These are phyloP conservation scores for Lerista edwardsae DNA, from an alignment of 2,797 vertebrate genomes.

Conservation along the genomic window DNA sequence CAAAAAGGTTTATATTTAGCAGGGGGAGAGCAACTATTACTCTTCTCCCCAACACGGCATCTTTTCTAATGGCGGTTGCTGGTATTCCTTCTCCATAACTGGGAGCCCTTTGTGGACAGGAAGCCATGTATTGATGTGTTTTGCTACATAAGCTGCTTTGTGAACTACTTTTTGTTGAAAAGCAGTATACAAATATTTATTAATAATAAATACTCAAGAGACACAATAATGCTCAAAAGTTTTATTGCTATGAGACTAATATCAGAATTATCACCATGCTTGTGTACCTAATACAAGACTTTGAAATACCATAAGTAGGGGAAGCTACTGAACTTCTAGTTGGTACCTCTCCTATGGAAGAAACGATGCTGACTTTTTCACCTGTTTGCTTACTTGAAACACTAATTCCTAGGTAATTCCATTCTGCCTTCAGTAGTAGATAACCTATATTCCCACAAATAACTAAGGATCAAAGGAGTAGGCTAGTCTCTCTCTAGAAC, in stretches of 20 bases:
- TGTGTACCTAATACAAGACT: neutral
- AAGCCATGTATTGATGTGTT: no score
- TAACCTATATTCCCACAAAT: neutral
- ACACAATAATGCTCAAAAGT: neutral
- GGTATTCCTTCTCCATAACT: no score
- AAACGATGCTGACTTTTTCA: neutral
- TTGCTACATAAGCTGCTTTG: no score
- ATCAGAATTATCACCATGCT: neutral
- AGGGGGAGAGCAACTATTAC: no score
- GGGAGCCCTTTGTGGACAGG: no score
- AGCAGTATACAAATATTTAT: no score
- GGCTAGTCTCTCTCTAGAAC: neutral
- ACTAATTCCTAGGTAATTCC: neutral
- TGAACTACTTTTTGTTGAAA: no score
- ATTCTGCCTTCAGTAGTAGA: neutral
- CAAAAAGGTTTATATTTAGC: no score
- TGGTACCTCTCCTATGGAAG: neutral
- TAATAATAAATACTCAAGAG: neutral
- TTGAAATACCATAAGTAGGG: neutral
- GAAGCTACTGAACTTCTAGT: neutral
- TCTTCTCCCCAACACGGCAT: no score
- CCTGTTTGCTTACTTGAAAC: neutral
- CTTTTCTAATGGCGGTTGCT: no score
- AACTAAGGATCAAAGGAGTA: neutral
- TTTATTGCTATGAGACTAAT: neutral